Percentiles rank a stretch among this genome's conserved stretches.
Evolutionary conservation across 2,888 invertebrate genomes (phyloP).

Genomic region (Macrosiphum euphorbiae): DNA sequence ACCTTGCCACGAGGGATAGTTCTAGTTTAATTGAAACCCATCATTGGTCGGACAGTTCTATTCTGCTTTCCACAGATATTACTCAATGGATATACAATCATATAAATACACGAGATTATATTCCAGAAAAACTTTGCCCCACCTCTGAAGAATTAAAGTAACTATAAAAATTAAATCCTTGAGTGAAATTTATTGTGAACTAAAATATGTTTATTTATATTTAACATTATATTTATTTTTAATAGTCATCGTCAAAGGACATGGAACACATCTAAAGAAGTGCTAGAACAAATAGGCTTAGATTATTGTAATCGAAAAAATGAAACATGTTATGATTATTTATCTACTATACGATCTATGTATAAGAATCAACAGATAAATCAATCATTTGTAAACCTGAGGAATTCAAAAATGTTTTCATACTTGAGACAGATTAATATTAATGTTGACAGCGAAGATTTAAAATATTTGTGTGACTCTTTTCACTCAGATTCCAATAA

Average conservation of each 20-base stretch:
- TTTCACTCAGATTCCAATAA: slow-evolving; percentile 8
- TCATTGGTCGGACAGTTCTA: slow-evolving; percentile 20
- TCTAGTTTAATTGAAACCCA: slow-evolving; percentile 41
- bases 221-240: not conserved
- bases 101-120: not conserved
- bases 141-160: slow-evolving; percentile 33
- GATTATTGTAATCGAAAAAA: slow-evolving; percentile 59
- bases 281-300: slow-evolving; percentile 58
- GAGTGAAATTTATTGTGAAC: not conserved
- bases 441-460: slow-evolving; percentile 67
- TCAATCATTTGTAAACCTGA: slow-evolving; percentile 75
- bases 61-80: slow-evolving; percentile 46
- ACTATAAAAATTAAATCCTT: not conserved
- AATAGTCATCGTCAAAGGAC: slow-evolving; percentile 24
- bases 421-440: slow-evolving; percentile 78
- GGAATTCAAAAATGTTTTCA: slow-evolving; percentile 83
- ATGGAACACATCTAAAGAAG: slow-evolving; percentile 41
- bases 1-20: slow-evolving; percentile 39
- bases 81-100: slow-evolving; percentile 42
- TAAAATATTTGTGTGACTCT: slow-evolving; percentile 59
- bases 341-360: slow-evolving; percentile 78
- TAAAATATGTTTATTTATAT: not conserved
- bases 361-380: slow-evolving; percentile 79
- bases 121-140: not conserved
- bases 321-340: slow-evolving; percentile 74